Evolutionary conservation across 2,888 invertebrate genomes (phyloP), one percentile per base, ranked within the genome.

Genomic region (Lasioglossum marginatum): DNA sequence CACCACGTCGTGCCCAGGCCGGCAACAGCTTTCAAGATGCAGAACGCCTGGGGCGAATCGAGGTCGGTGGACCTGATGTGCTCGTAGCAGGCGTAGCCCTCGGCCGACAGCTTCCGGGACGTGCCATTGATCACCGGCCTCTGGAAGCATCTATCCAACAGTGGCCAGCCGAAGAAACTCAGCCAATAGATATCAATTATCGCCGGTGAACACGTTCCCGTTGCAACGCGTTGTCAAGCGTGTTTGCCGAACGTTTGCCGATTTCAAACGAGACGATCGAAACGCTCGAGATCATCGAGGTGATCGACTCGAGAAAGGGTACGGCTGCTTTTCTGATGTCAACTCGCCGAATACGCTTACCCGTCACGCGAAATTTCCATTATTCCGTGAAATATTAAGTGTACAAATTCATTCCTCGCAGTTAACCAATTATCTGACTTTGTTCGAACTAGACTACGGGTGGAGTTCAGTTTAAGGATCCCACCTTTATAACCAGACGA

Each of bases 51-150:
- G 94, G 93, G 93, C 77, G 94, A 93, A 75, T 92, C 93, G 57
- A 92, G 93, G 80, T 92, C 94, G 77, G 91, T 93, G 43, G 93
- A 94, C 83, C 87, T 94, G 57, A 92, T 93, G 92, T 94, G 94
- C 79, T 94, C 94, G 93, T 94, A 94, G 94, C 94, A 93, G 88
- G 81, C 92, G 81, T 94, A 94, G 93, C 93, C 91, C 57, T 82
- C 87, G 93, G 93, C 93, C 88, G 93, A 94, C 60, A 92, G 88
- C 87, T 94, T 94, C 90, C 92, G 91, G n/a, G 94, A 94, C 84
- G 94, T 94, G 74, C 94, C 94, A 23, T 91, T 94, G 70, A 94
- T 94, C 87, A 94, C 94, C 43, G 93, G 93, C 48, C 91, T 94
- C 70, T 94, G 94, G 94, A 93, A 92, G 90, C 94, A 94, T 77